These are phyloP conservation scores for Hestina assimilis DNA, from an alignment of 1,140 invertebrate genomes.

Conservation along the genomic window DNA sequence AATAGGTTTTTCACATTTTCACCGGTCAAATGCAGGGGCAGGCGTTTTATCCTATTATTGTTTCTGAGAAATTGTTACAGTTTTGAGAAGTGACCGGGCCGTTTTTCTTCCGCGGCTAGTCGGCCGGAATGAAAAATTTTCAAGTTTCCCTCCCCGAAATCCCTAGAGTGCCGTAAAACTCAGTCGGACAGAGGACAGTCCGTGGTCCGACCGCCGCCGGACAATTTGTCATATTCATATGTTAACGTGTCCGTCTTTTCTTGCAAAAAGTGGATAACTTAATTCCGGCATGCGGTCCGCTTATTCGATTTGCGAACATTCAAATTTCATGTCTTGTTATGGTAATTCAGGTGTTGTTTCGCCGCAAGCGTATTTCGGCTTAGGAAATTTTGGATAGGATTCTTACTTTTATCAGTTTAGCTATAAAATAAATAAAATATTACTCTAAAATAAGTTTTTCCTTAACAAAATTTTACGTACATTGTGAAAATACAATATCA, in stretches of 20 bases:
- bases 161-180: slow-evolving; percentile 72
- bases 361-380: slow-evolving; percentile 43
- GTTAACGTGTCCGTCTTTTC: slow-evolving; percentile 75
- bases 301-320: slow-evolving; percentile 75
- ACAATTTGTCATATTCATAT: slow-evolving; percentile 79
- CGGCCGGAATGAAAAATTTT: slow-evolving; percentile 74
- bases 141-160: slow-evolving; percentile 60
- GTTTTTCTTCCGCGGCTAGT: slow-evolving; percentile 68
- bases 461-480: no score
- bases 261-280: slow-evolving; percentile 77
- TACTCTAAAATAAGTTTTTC: no score
- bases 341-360: slow-evolving; percentile 72
- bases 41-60: slow-evolving; percentile 72
- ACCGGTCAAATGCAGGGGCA: slow-evolving; percentile 55
- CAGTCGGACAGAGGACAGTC: slow-evolving; percentile 52
- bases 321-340: slow-evolving; percentile 77
- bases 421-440: no score
- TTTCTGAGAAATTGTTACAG: slow-evolving; percentile 77
- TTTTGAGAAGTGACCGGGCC: slow-evolving; percentile 74
- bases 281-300: slow-evolving; percentile 54
- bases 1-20: slow-evolving; percentile 71
- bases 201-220: slow-evolving; percentile 54
- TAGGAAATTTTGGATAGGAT: neutral
- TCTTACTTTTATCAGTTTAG: neutral
- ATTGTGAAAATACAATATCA: neutral